Evolutionary conservation across 2,113 vertebrate species (phyloP), one percentile per base, ranked within the genome.

Genomic region (Glaucidium brasilianum): DNA sequence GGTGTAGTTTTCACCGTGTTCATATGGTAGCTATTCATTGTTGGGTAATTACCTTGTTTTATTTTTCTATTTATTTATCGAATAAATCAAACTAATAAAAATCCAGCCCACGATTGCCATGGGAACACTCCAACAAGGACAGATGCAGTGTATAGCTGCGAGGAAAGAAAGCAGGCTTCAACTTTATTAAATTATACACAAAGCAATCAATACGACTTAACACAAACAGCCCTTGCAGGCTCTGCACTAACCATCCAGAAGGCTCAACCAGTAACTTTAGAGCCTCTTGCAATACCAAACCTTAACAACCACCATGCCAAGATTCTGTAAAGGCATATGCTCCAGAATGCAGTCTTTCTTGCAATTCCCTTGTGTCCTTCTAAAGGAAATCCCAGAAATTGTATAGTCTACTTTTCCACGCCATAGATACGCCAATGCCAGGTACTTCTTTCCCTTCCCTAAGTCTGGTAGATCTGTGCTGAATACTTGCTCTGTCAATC

Each of bases 61-160:
- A 98, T 97, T 98, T 98, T 97, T 95, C 97, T 97, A 96, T 97
- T 98, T 98, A 98, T 97, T 98, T 98, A 98, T 98, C 37, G n/a
- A 98, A 96, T 97, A 98, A 98, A 97, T 98, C 96, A 97, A 97
- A 98, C 97, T 98, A 98, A 98, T 98, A 97, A 97, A 98, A 98
- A 95, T 96, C 96, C 91, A 97, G 92, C 91, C 91, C 96, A 95
- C 68, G 77, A 97, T 97, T 98, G 95, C 97, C 55, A 67, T 95
- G 96, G 90, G 96, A 98, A 97, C 90, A 95, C 98, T 98, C 96
- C 97, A 96, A 73, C 96, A 97, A 98, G 97, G 98, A 98, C 97
- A 97, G 97, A 98, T 96, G 93, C 59, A 52, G 83, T 52, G 12
- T 74, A 64, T 94, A 93, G 95, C 85, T 97, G 96, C 58, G 12